Conservation (phyloP, 1,140 invertebrate species). For the Aphelenchoides fujianensis region DNA sequence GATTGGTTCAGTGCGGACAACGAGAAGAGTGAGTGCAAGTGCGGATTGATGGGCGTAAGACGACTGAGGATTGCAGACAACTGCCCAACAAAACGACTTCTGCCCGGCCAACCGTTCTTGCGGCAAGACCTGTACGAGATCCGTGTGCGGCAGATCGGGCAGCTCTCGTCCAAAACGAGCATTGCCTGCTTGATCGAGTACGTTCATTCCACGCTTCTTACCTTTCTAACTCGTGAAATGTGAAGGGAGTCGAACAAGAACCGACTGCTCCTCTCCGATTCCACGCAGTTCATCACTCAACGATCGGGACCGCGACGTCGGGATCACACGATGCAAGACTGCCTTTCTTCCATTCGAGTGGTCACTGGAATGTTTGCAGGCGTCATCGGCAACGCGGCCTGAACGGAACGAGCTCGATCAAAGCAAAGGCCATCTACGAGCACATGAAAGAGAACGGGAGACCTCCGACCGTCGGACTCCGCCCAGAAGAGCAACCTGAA, state of each 20-base stretch:
- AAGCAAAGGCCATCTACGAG: constrained; percentile 41
- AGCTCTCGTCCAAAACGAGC: constrained; percentile 44
- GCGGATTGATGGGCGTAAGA: background rate
- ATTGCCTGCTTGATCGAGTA: constrained; percentile 46
- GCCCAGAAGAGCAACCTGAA: constrained; percentile 59
- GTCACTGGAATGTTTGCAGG: constrained; percentile 13
- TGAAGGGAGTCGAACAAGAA: constrained; percentile 52
- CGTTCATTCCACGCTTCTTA: constrained; percentile 21
- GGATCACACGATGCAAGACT: constrained; percentile 33
- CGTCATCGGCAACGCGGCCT: constrained; percentile 24
- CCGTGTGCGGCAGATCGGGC: constrained; percentile 45
- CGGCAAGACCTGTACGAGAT: constrained; percentile 30
- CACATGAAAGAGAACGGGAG: constrained; percentile 60
- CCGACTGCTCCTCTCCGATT: constrained; percentile 40
- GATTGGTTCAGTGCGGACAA: background rate
- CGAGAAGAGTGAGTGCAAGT: background rate
- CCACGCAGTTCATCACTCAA: constrained; percentile 45
- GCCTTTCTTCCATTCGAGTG: background rate
- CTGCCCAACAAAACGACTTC: background rate
- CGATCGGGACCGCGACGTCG: constrained; percentile 23
- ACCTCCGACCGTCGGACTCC: constrained; percentile 51
- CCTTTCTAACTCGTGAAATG: constrained; percentile 2
- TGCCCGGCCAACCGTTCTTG: constrained; percentile 21
- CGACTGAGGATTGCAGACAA: background rate
- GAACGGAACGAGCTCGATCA: constrained; percentile 22